Percentiles rank a stretch among this genome's conserved stretches.
phyloP scores from a whole-genome alignment of 2,113 vertebrate genomes.

The Laticauda colubrina region DNA sequence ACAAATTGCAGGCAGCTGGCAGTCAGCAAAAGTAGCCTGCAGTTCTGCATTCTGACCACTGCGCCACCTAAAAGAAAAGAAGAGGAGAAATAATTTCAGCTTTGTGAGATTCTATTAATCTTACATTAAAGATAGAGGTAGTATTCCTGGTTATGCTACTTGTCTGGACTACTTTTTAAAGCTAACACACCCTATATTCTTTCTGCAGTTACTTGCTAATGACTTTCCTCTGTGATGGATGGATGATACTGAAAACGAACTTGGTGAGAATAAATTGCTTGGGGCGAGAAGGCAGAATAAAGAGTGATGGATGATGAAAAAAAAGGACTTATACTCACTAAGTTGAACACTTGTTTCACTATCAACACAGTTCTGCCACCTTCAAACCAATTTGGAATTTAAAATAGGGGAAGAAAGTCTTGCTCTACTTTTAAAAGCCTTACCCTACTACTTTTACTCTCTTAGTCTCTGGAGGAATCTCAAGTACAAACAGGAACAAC shows the following conservation, averaged over 20 bases:
- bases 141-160: neutral
- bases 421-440: too few relatives aligned
- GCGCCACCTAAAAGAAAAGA: neutral
- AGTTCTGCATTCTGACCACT: too few relatives aligned
- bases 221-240: neutral
- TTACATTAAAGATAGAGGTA: neutral
- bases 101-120: neutral
- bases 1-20: too few relatives aligned
- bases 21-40: too few relatives aligned
- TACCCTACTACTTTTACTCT: neutral
- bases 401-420: neutral
- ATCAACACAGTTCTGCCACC: neutral
- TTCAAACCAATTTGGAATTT: neutral
- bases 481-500: neutral
- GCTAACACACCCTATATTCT: neutral
- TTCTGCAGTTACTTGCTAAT: neutral
- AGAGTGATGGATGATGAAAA: neutral
- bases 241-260: neutral
- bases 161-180: neutral
- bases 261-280: neutral
- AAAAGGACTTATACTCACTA: neutral
- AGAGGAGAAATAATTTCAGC: neutral
- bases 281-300: neutral
- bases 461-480: neutral
- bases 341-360: neutral